Base-by-base conservation (phyloP, 1,140 invertebrate genomes). In the Saccostrea glomerata region DNA sequence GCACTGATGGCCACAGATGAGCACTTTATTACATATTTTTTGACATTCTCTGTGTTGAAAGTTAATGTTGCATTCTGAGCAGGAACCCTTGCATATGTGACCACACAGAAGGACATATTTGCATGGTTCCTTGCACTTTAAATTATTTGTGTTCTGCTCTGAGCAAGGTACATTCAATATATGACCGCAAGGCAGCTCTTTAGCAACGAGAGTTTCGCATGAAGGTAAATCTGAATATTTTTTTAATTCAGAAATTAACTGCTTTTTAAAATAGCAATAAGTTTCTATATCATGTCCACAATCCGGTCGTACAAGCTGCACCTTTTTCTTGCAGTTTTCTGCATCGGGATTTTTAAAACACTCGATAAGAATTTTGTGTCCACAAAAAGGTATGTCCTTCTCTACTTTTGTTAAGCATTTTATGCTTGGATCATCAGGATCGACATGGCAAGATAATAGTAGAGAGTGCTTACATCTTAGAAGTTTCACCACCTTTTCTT, bases 351-450 rank as follows among this genome's bases (percentile, higher is more conserved):
- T 92, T 95, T 96, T 92, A 85, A 6, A 47, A 58, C 87, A 89
- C 55, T 25, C 96, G 96, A 93, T 97, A 97, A 87, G 25, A 30
- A 97, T 97, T 13, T 86, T 90, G 86, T 95, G 92, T 36, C 94
- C 94, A 92, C 97, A 97, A 1, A 97, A 96, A 40, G 96, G 96
- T 36, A 85, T 63, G 1, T 17, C 56, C n/a, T 63, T 55, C 82
- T 84, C 47, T 7, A 12, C 54, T 84, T 55, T 56, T 23, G 23
- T 40, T 15, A n/a, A 56, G n/a, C 82, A 56, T 84, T 84, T 15
- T 56, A 55, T 55, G 23, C 47, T 84, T 54, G 55, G 47, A n/a
- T 55, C 40, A 55, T 84, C 70, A 36, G 70, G 82, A 20, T 56
- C 12, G 6, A 84, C 2, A 54, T 56, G 12, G 82, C 40, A 84